Evolutionary conservation across 92 coral and sea anemone genomes (phyloP).

Genomic region (Meandrina meandrites): DNA sequence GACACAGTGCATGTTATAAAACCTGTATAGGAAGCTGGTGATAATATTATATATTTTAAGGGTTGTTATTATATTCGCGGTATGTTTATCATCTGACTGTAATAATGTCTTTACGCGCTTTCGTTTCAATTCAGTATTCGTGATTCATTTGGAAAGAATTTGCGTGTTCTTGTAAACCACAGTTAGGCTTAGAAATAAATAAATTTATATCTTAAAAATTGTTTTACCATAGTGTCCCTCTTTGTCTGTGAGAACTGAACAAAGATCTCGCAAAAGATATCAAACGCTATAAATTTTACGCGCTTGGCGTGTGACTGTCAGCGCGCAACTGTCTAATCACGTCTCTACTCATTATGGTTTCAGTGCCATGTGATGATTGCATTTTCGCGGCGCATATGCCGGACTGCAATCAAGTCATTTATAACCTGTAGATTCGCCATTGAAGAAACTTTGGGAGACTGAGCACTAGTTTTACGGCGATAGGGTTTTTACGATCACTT

Average conservation of each 20-base stretch:
- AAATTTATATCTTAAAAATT: neutral
- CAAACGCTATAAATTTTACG: too few relatives aligned
- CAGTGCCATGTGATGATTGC: neutral
- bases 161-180: neutral
- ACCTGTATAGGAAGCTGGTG: neutral
- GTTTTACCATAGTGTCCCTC: too few relatives aligned
- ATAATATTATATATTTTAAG: neutral
- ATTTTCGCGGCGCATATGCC: too few relatives aligned
- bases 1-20: neutral
- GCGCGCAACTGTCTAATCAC: neutral
- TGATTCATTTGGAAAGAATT: neutral
- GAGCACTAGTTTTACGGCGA: too few relatives aligned
- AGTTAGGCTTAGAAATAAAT: neutral
- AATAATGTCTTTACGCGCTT: neutral
- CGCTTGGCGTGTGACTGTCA: neutral
- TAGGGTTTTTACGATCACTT: too few relatives aligned
- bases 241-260: too few relatives aligned
- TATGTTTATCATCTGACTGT: neutral
- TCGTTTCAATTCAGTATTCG: neutral
- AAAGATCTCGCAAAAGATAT: too few relatives aligned
- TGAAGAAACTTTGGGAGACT: too few relatives aligned
- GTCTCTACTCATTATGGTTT: neutral
- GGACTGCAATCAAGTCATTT: too few relatives aligned
- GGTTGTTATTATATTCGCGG: neutral
- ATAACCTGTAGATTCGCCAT: too few relatives aligned